Evolutionary conservation across 1,140 invertebrate species (phyloP).

Genomic region (Amphibalanus amphitrite): DNA sequence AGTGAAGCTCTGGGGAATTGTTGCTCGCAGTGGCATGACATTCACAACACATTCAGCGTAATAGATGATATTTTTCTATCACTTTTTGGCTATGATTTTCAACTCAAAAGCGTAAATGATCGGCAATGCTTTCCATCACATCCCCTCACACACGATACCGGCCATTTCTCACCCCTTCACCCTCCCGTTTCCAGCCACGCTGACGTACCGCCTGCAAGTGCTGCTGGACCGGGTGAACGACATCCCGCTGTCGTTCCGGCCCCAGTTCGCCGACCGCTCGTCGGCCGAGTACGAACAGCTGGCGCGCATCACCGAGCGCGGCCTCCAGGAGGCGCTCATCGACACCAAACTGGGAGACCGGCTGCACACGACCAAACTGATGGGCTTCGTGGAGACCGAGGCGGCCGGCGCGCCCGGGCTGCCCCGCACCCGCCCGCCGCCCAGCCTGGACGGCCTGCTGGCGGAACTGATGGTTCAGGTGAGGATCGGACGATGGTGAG

Average conservation of each 20-base stretch:
- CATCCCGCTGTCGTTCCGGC: constrained; percentile 13
- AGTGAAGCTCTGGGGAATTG: too few species aligned
- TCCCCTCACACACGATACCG: too few species aligned
- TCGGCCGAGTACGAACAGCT: constrained; percentile 15
- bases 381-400: not conserved
- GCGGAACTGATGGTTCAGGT: constrained; percentile 17
- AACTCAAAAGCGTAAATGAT: too few species aligned
- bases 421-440: too few species aligned
- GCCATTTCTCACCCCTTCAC: too few species aligned
- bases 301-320: constrained; percentile 12
- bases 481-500: too few species aligned
- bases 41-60: too few species aligned
- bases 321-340: constrained; percentile 13
- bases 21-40: not conserved
- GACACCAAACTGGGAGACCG: constrained; percentile 9
- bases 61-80: too few species aligned
- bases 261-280: constrained; percentile 13
- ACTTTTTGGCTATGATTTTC: too few species aligned
- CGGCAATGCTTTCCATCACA: too few species aligned
- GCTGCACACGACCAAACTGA: not conserved
- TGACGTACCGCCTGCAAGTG: constrained; percentile 14
- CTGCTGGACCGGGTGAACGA: constrained; percentile 17
- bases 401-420: too few species aligned
- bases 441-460: constrained; percentile 12
- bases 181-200: constrained; percentile 13